These are phyloP conservation scores for Tragelaphus oryx DNA, from an alignment of 2,797 vertebrate species.

Conservation along the genomic window DNA sequence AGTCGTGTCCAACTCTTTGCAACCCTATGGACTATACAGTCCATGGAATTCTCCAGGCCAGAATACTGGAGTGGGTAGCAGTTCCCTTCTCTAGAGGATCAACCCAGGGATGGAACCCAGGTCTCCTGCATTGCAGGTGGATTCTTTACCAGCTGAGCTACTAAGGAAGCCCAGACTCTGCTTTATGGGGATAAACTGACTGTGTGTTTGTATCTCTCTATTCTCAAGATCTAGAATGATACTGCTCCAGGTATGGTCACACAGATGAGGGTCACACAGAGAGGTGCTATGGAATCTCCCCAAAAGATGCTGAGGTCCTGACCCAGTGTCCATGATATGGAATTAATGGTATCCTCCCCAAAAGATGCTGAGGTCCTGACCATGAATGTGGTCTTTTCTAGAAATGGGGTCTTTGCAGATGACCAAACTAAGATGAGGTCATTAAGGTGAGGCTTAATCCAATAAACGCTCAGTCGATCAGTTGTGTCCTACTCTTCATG, in stretches of 20 bases:
- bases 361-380: not conserved
- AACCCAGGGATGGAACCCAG: not conserved
- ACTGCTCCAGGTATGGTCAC: not conserved
- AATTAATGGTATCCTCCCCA: not conserved
- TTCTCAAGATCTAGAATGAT: not conserved
- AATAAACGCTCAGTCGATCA: not conserved
- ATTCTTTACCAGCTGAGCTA: not conserved
- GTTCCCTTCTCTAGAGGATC: not conserved
- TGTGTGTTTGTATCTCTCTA: not conserved
- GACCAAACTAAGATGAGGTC: not conserved
- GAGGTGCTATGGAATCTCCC: not conserved
- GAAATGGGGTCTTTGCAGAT: not conserved
- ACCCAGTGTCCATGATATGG: not conserved
- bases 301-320: not conserved
- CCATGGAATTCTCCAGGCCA: not conserved
- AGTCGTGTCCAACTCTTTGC: not conserved
- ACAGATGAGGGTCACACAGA: not conserved
- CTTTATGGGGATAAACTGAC: not conserved
- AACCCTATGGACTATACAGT: not conserved
- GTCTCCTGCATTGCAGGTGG: not conserved
- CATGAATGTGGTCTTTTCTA: not conserved
- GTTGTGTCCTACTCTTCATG: not conserved
- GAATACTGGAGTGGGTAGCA: not conserved
- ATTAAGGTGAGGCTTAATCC: not conserved
- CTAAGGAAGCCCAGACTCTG: not conserved